Conservation (phyloP, 2,113 vertebrate genomes). For the Pterocles orientalis region DNA sequence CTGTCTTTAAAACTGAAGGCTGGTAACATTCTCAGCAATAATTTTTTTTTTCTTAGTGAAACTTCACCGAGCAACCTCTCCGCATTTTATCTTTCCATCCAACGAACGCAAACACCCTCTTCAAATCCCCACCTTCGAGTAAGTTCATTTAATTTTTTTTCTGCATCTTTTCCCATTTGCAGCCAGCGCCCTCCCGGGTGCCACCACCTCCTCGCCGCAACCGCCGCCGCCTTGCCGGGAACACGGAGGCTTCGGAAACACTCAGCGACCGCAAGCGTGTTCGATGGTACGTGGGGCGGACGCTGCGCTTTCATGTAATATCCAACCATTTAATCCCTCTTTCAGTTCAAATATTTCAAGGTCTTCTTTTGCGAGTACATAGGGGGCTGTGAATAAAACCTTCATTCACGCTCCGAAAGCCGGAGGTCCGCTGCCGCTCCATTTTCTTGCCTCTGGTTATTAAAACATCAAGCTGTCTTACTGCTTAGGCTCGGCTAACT, state of each 20-base stretch:
- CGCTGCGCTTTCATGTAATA: not conserved
- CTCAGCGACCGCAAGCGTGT: not conserved
- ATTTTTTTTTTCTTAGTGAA: not conserved
- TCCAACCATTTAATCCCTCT: constrained; percentile 55
- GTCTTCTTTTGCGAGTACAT: constrained; percentile 6
- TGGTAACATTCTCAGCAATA: not conserved
- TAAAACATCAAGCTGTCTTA: constrained; percentile 68
- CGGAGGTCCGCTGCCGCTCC: constrained; percentile 29
- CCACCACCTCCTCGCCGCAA: not conserved
- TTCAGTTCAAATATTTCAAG: constrained; percentile 42
- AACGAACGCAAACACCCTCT: not conserved
- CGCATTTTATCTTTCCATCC: not conserved
- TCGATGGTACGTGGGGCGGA: no score
- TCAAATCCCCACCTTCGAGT: not conserved
- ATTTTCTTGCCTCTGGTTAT: constrained; percentile 51
- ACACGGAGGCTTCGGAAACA: not conserved
- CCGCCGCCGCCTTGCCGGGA: not conserved
- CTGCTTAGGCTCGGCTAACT: not conserved
- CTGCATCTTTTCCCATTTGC: not conserved
- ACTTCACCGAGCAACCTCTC: rapidly evolving
- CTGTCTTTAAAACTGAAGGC: not conserved
- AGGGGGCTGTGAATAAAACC: constrained; percentile 55
- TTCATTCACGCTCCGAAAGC: constrained; percentile 37
- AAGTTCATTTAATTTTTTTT: not conserved
- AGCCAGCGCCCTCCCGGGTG: not conserved